phyloP scores from a whole-genome alignment of 2,888 invertebrate species.

The Oxytorus armatus region DNA sequence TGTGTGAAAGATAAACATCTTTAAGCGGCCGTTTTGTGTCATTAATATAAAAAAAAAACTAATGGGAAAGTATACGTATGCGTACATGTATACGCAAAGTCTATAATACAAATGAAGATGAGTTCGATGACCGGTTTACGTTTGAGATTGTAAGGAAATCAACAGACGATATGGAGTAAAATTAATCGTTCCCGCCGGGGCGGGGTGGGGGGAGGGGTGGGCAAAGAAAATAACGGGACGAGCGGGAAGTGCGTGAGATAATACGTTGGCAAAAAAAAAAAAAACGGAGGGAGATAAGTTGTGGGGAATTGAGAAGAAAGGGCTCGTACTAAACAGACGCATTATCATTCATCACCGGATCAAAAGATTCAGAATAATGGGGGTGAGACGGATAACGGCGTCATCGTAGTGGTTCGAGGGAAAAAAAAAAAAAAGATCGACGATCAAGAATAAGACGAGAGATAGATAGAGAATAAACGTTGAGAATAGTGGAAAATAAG shows the following conservation, averaged over 20 bases:
- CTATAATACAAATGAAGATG: neutral
- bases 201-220: neutral
- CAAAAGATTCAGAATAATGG: conserved; percentile 14
- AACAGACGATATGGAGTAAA: conserved; percentile 1
- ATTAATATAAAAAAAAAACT: neutral
- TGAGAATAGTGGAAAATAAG: conserved; percentile 23
- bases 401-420: conserved; percentile 4
- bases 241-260: neutral
- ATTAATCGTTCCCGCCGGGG: neutral
- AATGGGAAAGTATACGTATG: neutral
- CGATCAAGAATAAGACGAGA: neutral
- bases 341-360: conserved; percentile 15
- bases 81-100: neutral
- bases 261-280: neutral
- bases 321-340: conserved; percentile 21
- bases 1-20: too few relatives aligned
- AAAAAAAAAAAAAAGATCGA: neutral
- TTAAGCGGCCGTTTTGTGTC: neutral
- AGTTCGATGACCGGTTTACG: conserved; percentile 6
- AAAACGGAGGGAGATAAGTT: too few relatives aligned
- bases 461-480: conserved; percentile 8
- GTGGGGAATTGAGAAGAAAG: conserved; percentile 2
- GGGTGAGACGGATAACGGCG: conserved; percentile 18
- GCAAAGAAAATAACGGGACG: conserved; percentile 4
- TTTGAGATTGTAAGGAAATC: conserved; percentile 13